These are phyloP conservation scores for Bombus huntii DNA, from an alignment of 1,140 invertebrate species.

Conservation along the genomic window DNA sequence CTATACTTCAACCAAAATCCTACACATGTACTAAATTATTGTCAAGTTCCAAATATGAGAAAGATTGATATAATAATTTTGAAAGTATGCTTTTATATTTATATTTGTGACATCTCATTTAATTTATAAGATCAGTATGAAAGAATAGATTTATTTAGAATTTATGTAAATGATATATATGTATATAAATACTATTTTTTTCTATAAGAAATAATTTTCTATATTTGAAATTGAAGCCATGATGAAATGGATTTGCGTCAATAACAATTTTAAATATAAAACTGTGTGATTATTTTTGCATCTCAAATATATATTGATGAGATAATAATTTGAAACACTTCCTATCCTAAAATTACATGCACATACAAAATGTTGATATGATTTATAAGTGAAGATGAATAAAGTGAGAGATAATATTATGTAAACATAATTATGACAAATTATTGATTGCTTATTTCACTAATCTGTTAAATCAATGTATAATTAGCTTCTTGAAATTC, in stretches of 20 bases:
- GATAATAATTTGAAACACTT: neutral
- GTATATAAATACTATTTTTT: neutral
- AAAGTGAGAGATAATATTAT: neutral
- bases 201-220: neutral
- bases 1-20: neutral
- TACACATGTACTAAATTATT: neutral
- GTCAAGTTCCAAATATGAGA: neutral
- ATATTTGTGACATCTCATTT: neutral
- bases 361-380: neutral
- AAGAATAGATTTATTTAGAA: neutral
- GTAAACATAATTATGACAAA: neutral
- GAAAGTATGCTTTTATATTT: neutral
- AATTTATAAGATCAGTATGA: neutral
- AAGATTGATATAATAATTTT: neutral
- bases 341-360: neutral
- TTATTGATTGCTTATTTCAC: neutral
- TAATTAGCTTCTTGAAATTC: constrained; percentile 1
- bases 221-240: neutral
- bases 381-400: neutral
- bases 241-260: neutral
- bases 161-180: too few species aligned
- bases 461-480: neutral
- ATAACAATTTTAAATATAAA: neutral
- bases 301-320: neutral
- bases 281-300: neutral